These are phyloP conservation scores for Gryllus bimaculatus DNA, from an alignment of 1,140 invertebrate genomes.

Conservation along the genomic window DNA sequence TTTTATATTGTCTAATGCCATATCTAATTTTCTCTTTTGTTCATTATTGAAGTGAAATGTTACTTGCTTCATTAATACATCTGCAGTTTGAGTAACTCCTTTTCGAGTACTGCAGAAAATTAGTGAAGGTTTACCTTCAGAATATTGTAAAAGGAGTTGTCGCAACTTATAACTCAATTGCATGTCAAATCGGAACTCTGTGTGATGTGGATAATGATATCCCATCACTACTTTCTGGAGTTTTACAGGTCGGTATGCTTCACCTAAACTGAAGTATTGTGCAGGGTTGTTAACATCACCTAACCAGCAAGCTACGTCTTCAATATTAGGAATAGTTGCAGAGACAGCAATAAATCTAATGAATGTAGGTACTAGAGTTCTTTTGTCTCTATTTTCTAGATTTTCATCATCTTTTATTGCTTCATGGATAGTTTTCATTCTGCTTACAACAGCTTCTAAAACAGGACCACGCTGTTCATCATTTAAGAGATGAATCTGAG, in stretches of 20 bases:
- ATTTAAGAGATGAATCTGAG: conserved; percentile 55
- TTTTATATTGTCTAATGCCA: conserved; percentile 40
- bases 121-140: conserved; percentile 61
- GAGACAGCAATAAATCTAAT: conserved; percentile 68
- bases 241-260: conserved; percentile 60
- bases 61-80: conserved; percentile 47
- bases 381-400: not conserved
- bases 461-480: conserved; percentile 60
- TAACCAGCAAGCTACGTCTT: conserved; percentile 66
- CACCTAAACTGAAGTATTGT: conserved; percentile 32
- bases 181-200: conserved; percentile 66
- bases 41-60: conserved; percentile 43
- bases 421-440: conserved; percentile 51
- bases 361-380: not conserved
- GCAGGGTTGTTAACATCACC: conserved; percentile 28
- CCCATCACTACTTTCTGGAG: conserved; percentile 62
- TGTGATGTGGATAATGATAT: conserved; percentile 42
- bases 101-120: conserved; percentile 72
- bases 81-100: conserved; percentile 55
- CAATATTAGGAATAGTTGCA: conserved; percentile 67
- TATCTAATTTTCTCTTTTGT: conserved; percentile 42
- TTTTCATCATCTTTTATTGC: not conserved
- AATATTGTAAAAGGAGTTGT: conserved; percentile 56
- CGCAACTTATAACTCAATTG: conserved; percentile 63
- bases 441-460: conserved; percentile 66